Base-by-base conservation (phyloP, 1,140 invertebrate genomes). In the Rhagoletis pomonella region DNA sequence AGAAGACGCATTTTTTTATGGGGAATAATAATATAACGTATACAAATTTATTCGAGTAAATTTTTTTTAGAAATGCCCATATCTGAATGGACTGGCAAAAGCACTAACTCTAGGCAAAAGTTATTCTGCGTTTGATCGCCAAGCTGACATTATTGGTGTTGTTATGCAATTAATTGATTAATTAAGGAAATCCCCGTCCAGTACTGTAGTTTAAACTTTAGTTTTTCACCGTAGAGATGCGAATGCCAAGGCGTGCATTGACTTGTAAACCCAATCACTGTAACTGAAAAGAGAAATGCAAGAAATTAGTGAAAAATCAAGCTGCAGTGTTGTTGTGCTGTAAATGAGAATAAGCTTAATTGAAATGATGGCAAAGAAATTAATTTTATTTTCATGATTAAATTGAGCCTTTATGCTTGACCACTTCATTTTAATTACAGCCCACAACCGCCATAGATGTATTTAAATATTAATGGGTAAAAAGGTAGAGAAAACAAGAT, bases 291-390 rank as follows among this genome's bases (percentile, higher is more conserved):
- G 67, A 39, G 39, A 4, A 73, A 73, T n/a, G 67, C 12, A 73
- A 73, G 67, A 73, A 73, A 73, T 73, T 42, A 47, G 44, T 73
- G 67, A 44, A 44, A 73, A 73, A 73, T 14, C 42, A 42, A 17
- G 67, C 29, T 1, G 14, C 17, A 47, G 67, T 10, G 44, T 42
- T 73, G 67, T 73, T 39, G 39, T 73, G 67, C 44, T 73, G 39
- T 73, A 73, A 73, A 44, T 44, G 67, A 44, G 67, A 73, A 73
- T 73, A 73, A 44, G 44, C 7, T 14, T 73, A 73, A 73, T 73
- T 73, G 67, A 73, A 73, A 73, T 73, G 29, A 73, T 73, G 67
- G 67, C 44, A 73, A 73, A 73, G 44, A 73, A 73, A 73, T 73
- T 73, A 73, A 73, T 73, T 73, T 73, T 29, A 73, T 73, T 44